A percentile compares a stretch with the other conserved stretches of the same genome.
Evolutionary conservation across 2,113 vertebrate genomes (phyloP).

Genomic region (Lutjanus erythropterus): DNA sequence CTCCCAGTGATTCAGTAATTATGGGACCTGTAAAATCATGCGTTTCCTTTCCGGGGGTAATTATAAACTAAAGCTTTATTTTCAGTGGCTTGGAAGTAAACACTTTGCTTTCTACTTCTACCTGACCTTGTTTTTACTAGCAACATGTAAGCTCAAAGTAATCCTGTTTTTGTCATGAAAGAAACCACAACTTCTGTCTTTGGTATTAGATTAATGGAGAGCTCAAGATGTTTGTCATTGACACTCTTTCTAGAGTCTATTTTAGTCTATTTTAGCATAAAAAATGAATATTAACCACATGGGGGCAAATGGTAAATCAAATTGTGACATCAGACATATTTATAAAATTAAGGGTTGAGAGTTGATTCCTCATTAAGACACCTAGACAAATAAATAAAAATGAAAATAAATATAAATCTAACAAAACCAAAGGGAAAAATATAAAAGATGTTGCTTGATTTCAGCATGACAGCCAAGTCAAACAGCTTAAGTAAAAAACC

Average conservation of each 20-base stretch:
- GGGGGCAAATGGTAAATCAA: slow-evolving; percentile 70
- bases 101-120: neutral
- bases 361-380: slow-evolving; percentile 69
- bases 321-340: slow-evolving; percentile 65
- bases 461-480: slow-evolving; percentile 68
- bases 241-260: slow-evolving; percentile 55
- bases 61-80: neutral
- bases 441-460: slow-evolving; percentile 54
- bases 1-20: neutral
- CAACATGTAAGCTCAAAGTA: slow-evolving; percentile 10
- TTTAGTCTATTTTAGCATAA: slow-evolving; percentile 59
- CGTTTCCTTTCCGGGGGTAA: neutral
- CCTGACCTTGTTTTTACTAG: neutral
- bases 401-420: slow-evolving; percentile 23
- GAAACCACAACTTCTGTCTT: slow-evolving; percentile 30
- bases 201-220: slow-evolving; percentile 46
- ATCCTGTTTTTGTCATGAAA: slow-evolving; percentile 12
- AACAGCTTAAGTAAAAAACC: slow-evolving; percentile 43
- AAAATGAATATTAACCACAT: slow-evolving; percentile 63
- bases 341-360: slow-evolving; percentile 71
- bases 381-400: slow-evolving; percentile 40
- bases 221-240: slow-evolving; percentile 45
- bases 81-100: neutral
- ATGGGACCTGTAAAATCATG: neutral
- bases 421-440: slow-evolving; percentile 52